Conservation (phyloP, 2,113 vertebrate species). For the Otolemur garnettii region DNA sequence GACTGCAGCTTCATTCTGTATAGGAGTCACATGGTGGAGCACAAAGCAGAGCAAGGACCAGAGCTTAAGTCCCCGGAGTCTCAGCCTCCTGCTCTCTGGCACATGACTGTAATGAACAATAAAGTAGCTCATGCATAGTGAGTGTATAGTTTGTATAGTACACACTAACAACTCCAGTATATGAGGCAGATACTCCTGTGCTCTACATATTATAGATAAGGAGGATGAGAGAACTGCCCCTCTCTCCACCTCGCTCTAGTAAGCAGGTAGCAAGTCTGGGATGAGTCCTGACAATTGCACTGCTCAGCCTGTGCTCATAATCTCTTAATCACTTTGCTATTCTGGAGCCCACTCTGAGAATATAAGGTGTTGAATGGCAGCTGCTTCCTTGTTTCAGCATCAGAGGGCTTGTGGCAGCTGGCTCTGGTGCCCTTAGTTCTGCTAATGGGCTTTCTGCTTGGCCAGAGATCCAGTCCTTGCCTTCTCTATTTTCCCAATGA, state of each 20-base stretch:
- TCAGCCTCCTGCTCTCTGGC: neutral
- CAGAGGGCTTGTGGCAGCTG: conserved; percentile 14
- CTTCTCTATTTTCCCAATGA: neutral
- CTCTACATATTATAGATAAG: neutral
- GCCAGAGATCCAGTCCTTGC: neutral
- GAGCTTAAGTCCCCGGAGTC: neutral
- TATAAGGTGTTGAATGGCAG: conserved; percentile 43
- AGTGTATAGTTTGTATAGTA: neutral
- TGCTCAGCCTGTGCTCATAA: neutral
- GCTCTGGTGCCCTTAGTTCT: neutral
- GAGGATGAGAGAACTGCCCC: neutral
- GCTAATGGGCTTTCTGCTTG: neutral
- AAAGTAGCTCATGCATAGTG: neutral
- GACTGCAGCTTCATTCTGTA: neutral
- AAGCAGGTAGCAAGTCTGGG: conserved; percentile 39
- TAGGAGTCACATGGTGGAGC: neutral
- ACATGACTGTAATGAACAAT: neutral
- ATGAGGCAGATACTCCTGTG: neutral
- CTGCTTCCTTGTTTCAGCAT: conserved; percentile 29
- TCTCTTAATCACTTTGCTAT: conserved; percentile 63
- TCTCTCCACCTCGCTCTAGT: too few relatives aligned
- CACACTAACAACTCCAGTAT: neutral
- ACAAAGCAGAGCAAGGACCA: neutral
- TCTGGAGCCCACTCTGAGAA: conserved; percentile 56
- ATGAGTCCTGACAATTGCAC: conserved; percentile 36